Conservation (phyloP, 2,888 invertebrate genomes). For the Drosophila cognata region DNA sequence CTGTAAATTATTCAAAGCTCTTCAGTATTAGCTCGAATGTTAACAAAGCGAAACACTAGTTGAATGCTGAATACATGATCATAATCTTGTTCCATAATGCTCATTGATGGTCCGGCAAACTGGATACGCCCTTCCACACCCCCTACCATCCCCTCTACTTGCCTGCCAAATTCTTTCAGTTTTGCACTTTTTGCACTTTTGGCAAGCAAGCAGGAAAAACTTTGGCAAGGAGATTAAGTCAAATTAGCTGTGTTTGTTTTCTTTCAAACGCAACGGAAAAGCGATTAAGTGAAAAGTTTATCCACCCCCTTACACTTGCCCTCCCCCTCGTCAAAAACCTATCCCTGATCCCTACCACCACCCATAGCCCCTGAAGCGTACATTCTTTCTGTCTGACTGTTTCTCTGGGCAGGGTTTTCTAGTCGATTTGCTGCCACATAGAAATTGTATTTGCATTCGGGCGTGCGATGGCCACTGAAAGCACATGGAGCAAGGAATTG, state of each 20-base stretch:
- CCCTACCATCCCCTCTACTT: not conserved
- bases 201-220: constrained; percentile 39
- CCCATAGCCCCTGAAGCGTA: not conserved
- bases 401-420: constrained; percentile 50
- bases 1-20: constrained; percentile 51
- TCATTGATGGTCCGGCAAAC: constrained; percentile 11
- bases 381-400: not conserved
- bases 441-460: constrained; percentile 72
- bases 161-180: constrained; percentile 14
- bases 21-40: constrained; percentile 36
- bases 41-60: constrained; percentile 43
- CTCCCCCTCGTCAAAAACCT: not conserved
- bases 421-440: constrained; percentile 67
- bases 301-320: not conserved
- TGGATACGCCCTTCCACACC: not conserved
- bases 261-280: constrained; percentile 68
- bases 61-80: constrained; percentile 49
- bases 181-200: constrained; percentile 51
- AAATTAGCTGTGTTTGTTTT: constrained; percentile 78
- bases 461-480: constrained; percentile 1
- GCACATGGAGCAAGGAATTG: not conserved
- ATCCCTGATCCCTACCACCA: not conserved
- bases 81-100: constrained; percentile 31
- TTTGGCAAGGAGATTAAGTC: constrained; percentile 68
- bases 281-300: constrained; percentile 77